Conservation (phyloP, 2,888 invertebrate genomes). For the Nephrotoma guestfalica region DNA sequence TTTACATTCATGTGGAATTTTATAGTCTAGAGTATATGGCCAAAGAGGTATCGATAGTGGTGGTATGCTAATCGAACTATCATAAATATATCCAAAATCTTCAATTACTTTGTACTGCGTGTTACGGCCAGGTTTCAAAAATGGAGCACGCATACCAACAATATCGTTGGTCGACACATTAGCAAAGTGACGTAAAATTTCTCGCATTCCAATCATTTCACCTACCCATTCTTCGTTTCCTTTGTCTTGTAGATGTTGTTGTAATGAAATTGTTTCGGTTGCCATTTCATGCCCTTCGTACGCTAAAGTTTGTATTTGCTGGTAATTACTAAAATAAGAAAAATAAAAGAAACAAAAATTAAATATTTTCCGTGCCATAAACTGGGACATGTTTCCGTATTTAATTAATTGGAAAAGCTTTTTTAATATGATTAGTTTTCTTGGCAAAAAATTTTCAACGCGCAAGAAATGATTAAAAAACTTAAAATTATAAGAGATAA, state of each 20-base stretch:
- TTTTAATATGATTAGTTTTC: neutral
- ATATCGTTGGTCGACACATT: constrained; percentile 70
- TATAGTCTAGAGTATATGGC: constrained; percentile 91
- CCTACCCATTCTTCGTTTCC: constrained; percentile 88
- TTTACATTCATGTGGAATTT: constrained; percentile 86
- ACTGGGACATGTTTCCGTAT: neutral
- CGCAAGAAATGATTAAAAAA: neutral
- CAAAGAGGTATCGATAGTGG: constrained; percentile 68
- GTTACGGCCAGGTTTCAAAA: constrained; percentile 82
- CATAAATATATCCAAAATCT: constrained; percentile 86
- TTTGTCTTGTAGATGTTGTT: constrained; percentile 75
- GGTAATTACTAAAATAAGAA: constrained; percentile 66
- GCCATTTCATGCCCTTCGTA: constrained; percentile 76
- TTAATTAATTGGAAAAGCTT: neutral
- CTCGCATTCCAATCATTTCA: constrained; percentile 88
- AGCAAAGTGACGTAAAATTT: constrained; percentile 66
- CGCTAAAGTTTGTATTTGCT: constrained; percentile 77
- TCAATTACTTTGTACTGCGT: constrained; percentile 85
- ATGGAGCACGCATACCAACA: constrained; percentile 78
- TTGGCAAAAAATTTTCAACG: neutral
- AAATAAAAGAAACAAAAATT: constrained; percentile 6
- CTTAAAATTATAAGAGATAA: neutral
- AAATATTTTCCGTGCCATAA: neutral
- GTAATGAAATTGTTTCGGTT: constrained; percentile 48
- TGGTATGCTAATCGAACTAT: constrained; percentile 80